Percentiles rank a stretch among this genome's conserved stretches.
Evolutionary conservation across 2,888 invertebrate species (phyloP).

Genomic region (Nematopogon swammerdamellus): DNA sequence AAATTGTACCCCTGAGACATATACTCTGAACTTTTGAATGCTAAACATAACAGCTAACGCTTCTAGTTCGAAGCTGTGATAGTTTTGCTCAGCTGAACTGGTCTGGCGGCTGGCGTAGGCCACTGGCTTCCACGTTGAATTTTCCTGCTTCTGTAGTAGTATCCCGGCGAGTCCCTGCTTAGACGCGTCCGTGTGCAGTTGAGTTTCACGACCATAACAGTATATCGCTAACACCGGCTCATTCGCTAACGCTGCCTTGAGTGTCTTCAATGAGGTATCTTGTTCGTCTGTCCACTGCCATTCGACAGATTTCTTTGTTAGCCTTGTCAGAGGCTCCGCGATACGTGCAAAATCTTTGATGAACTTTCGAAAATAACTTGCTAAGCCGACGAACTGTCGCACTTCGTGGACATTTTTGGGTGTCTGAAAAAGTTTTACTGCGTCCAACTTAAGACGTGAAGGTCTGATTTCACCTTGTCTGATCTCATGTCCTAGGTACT

Average conservation of each 20-base stretch:
- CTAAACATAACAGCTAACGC: neutral
- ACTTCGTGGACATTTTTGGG: conserved; percentile 10
- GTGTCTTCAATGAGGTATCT: neutral
- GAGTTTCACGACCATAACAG: conserved; percentile 2
- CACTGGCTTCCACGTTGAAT: conserved; percentile 10
- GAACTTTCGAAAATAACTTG: conserved; percentile 11
- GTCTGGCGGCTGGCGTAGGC: conserved; percentile 14
- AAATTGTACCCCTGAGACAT: conserved; percentile 1
- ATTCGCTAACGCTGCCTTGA: neutral
- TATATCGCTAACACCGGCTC: conserved; percentile 4
- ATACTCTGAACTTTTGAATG: neutral
- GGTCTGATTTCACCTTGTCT: conserved; percentile 3
- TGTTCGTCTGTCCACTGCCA: conserved; percentile 6
- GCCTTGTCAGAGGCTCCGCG: conserved; percentile 7
- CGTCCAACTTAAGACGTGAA: conserved; percentile 3
- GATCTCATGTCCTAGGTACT: conserved; percentile 7
- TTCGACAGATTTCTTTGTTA: conserved; percentile 7
- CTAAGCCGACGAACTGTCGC: conserved; percentile 11
- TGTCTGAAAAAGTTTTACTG: conserved; percentile 5
- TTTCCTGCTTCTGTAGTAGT: conserved; percentile 6
- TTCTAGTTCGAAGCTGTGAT: conserved; percentile 11
- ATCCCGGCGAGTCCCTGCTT: conserved; percentile 7
- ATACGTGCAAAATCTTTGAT: conserved; percentile 9
- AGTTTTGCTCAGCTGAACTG: conserved; percentile 9
- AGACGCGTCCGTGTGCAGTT: conserved; percentile 9